Evolutionary conservation across 2,113 vertebrate genomes (phyloP).

Genomic region (Camelus dromedarius): DNA sequence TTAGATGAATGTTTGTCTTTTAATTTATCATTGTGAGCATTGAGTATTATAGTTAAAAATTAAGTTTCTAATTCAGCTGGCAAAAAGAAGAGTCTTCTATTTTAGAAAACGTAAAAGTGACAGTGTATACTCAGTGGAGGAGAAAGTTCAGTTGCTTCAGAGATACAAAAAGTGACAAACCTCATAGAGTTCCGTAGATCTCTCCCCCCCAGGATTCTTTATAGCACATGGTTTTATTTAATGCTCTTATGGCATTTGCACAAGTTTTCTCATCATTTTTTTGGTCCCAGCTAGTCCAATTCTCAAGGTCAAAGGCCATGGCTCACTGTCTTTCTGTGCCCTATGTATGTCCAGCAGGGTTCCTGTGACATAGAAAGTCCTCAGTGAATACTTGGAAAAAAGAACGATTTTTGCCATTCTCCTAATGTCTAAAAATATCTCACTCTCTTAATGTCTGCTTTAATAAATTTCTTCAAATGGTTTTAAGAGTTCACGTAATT

Average conservation of each 20-base stretch:
- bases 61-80: background rate
- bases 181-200: background rate
- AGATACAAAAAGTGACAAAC: background rate
- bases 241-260: background rate
- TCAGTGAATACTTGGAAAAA: background rate
- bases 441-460: background rate
- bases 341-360: background rate
- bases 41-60: background rate
- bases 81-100: background rate
- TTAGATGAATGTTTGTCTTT: background rate
- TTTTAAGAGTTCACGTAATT: background rate
- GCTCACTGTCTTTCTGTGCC: background rate
- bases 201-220: background rate
- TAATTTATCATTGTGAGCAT: background rate
- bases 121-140: background rate
- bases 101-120: background rate
- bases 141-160: background rate
- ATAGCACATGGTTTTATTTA: background rate
- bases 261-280: background rate
- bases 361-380: background rate
- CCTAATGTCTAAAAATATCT: background rate
- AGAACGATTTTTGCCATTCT: background rate
- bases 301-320: background rate
- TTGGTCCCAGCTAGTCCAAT: background rate
- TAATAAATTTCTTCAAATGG: background rate